phyloP scores from a whole-genome alignment of 2,888 invertebrate genomes.

The Epistrophe grossulariae region DNA sequence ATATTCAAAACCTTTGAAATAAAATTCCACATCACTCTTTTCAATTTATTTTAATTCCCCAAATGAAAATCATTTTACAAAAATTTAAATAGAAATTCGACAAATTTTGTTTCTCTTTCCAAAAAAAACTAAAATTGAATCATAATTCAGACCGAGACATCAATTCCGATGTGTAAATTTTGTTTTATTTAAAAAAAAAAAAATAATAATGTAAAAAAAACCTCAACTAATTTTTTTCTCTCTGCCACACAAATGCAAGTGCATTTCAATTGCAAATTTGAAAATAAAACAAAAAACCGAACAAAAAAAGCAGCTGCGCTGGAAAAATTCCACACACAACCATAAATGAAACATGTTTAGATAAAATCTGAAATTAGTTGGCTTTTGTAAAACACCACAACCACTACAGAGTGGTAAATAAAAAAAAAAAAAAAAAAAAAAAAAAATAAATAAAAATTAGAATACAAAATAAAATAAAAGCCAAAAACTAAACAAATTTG shows the following conservation, averaged over 20 bases:
- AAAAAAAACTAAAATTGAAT: conserved; percentile 58
- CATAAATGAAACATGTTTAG: conserved; percentile 47
- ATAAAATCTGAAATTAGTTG: conserved; percentile 73
- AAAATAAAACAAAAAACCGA: conserved; percentile 44
- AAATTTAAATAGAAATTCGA: conserved; percentile 44
- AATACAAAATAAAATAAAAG: conserved; percentile 19
- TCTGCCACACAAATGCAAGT: neutral
- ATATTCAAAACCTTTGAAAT: neutral
- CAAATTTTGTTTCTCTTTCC: neutral
- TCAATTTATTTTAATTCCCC: conserved; percentile 50
- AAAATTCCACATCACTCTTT: neutral
- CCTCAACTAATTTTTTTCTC: neutral
- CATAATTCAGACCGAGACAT: conserved; percentile 44
- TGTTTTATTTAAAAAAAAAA: neutral
- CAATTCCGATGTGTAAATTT: conserved; percentile 13
- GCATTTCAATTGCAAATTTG: conserved; percentile 34
- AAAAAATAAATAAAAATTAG: too few species aligned
- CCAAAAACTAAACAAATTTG: conserved; percentile 45
- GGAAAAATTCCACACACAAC: conserved; percentile 45
- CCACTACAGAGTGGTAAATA: neutral
- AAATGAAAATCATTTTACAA: conserved; percentile 53
- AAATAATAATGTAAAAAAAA: neutral
- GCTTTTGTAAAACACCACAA: conserved; percentile 58
- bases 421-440: conserved; percentile 20
- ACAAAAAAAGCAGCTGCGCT: conserved; percentile 45